Conservation (phyloP, 2,888 invertebrate genomes). For the Aphidoletes aphidimyza region DNA sequence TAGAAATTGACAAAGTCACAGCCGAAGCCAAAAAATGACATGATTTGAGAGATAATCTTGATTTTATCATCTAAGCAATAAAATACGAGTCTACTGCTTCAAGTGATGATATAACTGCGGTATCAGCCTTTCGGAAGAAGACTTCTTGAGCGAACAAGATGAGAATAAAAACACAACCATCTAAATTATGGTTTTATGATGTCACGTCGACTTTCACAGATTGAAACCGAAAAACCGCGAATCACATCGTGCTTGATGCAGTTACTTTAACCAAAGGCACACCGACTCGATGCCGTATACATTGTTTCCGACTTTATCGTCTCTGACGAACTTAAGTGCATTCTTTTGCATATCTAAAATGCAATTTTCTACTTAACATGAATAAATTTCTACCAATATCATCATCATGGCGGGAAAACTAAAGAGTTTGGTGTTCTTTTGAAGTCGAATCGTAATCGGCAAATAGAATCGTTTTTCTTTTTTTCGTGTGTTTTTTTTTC, state of each 20-base stretch:
- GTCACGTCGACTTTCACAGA: not conserved
- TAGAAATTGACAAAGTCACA: too few relatives aligned
- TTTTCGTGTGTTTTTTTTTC: too few relatives aligned
- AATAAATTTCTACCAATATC: not conserved
- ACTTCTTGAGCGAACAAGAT: too few relatives aligned
- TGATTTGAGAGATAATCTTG: not conserved
- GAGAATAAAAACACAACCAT: too few relatives aligned
- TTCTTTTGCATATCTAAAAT: not conserved
- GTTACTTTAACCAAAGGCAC: constrained; percentile 9
- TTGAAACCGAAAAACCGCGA: constrained; percentile 42
- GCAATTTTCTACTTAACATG: constrained; percentile 10
- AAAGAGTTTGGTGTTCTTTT: not conserved
- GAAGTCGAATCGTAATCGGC: too few relatives aligned
- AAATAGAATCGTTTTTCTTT: constrained; percentile 39
- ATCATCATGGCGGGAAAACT: too few relatives aligned
- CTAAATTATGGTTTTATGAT: constrained; percentile 35
- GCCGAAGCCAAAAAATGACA: not conserved
- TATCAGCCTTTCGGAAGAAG: too few relatives aligned
- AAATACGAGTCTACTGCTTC: not conserved
- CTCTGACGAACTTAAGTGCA: not conserved
- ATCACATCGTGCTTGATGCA: not conserved
- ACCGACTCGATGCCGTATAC: not conserved
- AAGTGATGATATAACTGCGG: too few relatives aligned
- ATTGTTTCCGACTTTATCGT: not conserved
- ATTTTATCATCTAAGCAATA: constrained; percentile 2